phyloP scores from a whole-genome alignment of 64 coral and sea anemone genomes.

The Stichodactyla helianthus region DNA sequence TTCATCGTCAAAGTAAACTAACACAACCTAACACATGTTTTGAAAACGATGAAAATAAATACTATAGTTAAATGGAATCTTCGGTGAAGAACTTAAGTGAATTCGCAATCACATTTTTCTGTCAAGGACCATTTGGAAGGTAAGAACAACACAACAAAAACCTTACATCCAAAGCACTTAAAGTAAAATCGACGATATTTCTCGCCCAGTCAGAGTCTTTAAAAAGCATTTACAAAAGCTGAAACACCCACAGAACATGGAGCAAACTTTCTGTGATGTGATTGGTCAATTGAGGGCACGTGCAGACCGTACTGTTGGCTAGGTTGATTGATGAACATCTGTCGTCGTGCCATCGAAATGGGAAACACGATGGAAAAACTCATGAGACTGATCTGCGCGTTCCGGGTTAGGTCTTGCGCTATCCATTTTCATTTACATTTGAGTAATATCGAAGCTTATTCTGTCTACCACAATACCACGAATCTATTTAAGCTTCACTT shows the following conservation, averaged over 20 bases:
- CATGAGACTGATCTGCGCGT: neutral
- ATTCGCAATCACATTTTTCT: neutral
- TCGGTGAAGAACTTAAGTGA: neutral
- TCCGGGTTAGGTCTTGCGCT: neutral
- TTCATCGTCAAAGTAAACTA: constrained; percentile 16
- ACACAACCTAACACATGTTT: constrained; percentile 10
- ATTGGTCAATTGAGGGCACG: constrained; percentile 28
- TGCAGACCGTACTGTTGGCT: constrained; percentile 23
- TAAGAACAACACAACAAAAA: neutral
- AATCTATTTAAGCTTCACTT: neutral
- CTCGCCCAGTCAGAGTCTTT: neutral
- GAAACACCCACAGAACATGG: neutral
- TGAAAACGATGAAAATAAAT: constrained; percentile 12
- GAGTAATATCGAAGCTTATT: neutral
- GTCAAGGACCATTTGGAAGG: neutral
- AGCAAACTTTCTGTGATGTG: neutral
- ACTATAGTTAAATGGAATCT: neutral
- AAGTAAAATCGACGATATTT: neutral
- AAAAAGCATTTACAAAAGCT: constrained; percentile 19
- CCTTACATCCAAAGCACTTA: neutral
- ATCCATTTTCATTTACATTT: constrained; percentile 1
- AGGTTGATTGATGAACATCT: constrained; percentile 22
- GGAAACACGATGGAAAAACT: constrained; percentile 20
- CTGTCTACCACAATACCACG: neutral
- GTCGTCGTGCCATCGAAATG: constrained; percentile 27